Conservation (phyloP, 2,113 vertebrate species). For the Microcebus lehilahytsara region DNA sequence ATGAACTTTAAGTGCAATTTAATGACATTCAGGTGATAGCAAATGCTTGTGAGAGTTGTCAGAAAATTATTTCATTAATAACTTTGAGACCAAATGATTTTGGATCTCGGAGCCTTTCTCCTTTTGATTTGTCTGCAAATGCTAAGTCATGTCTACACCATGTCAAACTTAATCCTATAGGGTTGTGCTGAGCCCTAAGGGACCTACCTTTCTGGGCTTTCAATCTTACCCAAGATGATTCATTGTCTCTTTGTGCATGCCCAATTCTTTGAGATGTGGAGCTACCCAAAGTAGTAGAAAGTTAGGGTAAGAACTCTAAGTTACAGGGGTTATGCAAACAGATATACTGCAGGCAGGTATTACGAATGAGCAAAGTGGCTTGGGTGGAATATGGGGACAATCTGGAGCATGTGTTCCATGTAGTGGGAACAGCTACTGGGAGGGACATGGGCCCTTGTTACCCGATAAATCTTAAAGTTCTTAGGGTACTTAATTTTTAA, state of each 20-base stretch:
- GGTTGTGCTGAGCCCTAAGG: not conserved
- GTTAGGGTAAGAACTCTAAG: not conserved
- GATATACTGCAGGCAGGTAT: not conserved
- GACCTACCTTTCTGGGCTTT: not conserved
- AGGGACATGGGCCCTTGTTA: not conserved
- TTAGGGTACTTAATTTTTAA: not conserved
- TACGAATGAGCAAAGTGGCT: not conserved
- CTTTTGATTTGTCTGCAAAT: not conserved
- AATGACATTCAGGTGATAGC: constrained; percentile 9
- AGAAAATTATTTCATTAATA: constrained; percentile 60
- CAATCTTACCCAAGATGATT: not conserved
- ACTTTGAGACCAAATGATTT: not conserved
- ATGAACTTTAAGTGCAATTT: constrained; percentile 27
- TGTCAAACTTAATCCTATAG: not conserved
- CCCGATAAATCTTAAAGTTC: not conserved
- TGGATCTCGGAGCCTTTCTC: not conserved
- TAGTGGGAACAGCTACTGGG: not conserved
- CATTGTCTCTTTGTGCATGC: not conserved
- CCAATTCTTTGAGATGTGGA: not conserved
- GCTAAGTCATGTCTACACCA: not conserved
- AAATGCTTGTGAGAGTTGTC: not conserved
- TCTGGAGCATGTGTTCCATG: not conserved
- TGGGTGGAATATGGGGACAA: fast-evolving
- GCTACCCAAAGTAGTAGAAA: not conserved
- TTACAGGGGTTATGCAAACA: not conserved